Evolutionary conservation across 2,797 vertebrate genomes (phyloP), one percentile per base, ranked within the genome.

Genomic region (Ctenochaetus hawaiiensis): DNA sequence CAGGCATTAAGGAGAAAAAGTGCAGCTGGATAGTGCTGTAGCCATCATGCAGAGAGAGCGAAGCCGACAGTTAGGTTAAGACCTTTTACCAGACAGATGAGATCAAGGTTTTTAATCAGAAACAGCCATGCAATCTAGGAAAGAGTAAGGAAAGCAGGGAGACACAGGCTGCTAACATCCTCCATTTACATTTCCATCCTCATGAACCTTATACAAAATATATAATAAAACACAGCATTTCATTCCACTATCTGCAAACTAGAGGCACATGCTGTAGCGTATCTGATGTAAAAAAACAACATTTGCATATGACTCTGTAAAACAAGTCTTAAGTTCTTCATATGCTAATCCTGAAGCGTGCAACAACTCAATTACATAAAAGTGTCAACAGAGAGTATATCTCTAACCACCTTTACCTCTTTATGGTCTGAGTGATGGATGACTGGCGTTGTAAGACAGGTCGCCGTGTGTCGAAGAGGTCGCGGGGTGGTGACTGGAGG

Each of bases 351-450:
- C n/a, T 45, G n/a, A 76, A 22, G 30, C 34, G 51, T 78, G 59
- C 26, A 43, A 56, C 14, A 44, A 44, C 14, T 14, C 18, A 47
- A 17, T 43, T 22, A 22, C 17, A 47, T 58, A 1, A 30, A 56
- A 11, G 47, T 0, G 4, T 34, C 23, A 67, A 30, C 51, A 30
- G 6, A 2, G 0, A 66, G 41, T 14, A 23, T 11, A 61, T 60
- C 48, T 48, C 37, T n/a, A 5, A 3, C 30, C 30, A 54, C 37
- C 8, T 77, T 84, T 93, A 99, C 98, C 98, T 99, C 93, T 95
- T 97, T 89, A 99, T 99, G 88, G 97, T 99, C 93, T 99, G 98
- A 22, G 98, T 99, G 94, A 99, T 99, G 52, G 98, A 99, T 9
- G 95, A 96, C 94, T 99, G 98, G 14, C 97, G 96, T 74, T 98